Base-by-base conservation (phyloP, 1,140 invertebrate genomes). In the Heliconius hermathena region DNA sequence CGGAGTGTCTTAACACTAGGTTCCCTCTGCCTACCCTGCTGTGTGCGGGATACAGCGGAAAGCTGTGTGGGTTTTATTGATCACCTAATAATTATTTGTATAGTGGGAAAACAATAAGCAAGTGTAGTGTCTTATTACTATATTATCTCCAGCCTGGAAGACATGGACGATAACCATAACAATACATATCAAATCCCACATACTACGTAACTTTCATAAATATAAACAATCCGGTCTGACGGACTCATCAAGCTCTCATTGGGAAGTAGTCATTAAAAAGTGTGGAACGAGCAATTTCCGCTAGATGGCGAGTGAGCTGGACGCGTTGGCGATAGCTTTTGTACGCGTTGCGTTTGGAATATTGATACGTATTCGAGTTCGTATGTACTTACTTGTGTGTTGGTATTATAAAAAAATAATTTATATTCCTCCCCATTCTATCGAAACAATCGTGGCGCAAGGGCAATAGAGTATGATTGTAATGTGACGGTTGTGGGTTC, bases 241-340 rank as follows among this genome's bases (percentile, higher is more conserved):
- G 80, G 82, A 83, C 86, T 90, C 89, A 89, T 91, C 88, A 91
- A 91, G 88, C 86, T 91, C 88, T 87, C 87, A 88, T 90, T 87
- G 86, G 90, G 86, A 91, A 87, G 85, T 86, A 84, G 73, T 87
- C 88, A 90, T 91, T 91, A 89, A 91, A 80, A 89, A 91, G 83
- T 87, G 86, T 87, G 88, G 82, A 90, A 91, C 85, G 87, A 89
- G 87, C 83, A 87, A 88, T 88, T 91, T 91, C 90, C 90, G 89
- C 76, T 82, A 83, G 81, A 74, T 82, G 79, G 57, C 81, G 81
- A 46, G 79, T 73, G 38, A 54, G 49, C 36, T 75, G 60, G 77
- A 77, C 78, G 77, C 74, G 22, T 79, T 26, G 38, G 36, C 71
- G n/a, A 49, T 52, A 52, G 75, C 66, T 71, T 77, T 77, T 70